Base-by-base conservation (phyloP, 1,140 invertebrate species). In the Leptinotarsa texana region DNA sequence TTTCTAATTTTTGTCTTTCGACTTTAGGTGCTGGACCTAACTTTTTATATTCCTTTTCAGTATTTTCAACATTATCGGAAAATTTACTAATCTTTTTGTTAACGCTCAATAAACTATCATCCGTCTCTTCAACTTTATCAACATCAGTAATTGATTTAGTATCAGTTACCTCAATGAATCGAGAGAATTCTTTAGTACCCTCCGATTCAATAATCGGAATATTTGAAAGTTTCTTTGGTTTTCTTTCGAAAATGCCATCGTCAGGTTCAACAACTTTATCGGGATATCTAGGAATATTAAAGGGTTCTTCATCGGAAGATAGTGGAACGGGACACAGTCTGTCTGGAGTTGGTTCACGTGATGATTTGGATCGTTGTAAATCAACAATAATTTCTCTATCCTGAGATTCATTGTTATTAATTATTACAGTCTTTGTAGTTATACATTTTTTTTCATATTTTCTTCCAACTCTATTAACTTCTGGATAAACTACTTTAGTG, bases 261-360 rank as follows among this genome's bases (percentile, higher is more conserved):
- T 93, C 92, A 15, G 92, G 92, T 87, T 93, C 92, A 81, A 87
- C 89, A 3, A 93, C 88, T 77, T 89, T 87, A 83, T 93, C 91
- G 4, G 92, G 92, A 82, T 91, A 92, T 75, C 92, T 87, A 13
- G 90, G 90, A 69, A 87, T 88, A 48, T 88, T 89, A n/a, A 85
- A 83, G 76, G 91, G 89, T 67, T 90, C 86, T 73, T 87, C 85
- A 18, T 83, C 81, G 33, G 87, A 87, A 33, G 87, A 86, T 63
- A 91, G 84, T 1, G 91, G 90, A n/a, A 88, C 88, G 1, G 90
- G 90, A 80, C 89, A 90, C 75, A 91, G 88, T 51, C 88, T 87
- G 81, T 92, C 90, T 6, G 92, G 92, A 13, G 91, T 91, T 22
- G 90, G 91, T 82, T 93, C 92, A 57, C 91, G 82, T 0, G 91